These are phyloP conservation scores for Drosophila nr. medialis DNA, from an alignment of 2,888 invertebrate genomes.

Conservation along the genomic window DNA sequence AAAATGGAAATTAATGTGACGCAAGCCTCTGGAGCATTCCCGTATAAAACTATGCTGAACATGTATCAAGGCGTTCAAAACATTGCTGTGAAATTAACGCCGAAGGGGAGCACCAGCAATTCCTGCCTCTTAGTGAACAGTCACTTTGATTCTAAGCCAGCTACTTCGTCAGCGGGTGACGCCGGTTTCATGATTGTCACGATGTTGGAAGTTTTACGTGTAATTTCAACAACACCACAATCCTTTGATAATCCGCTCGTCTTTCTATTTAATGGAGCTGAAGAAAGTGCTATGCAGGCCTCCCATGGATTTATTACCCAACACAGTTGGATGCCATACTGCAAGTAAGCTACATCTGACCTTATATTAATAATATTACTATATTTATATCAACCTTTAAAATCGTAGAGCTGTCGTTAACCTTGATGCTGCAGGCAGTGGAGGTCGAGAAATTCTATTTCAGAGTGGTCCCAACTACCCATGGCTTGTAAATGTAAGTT, in stretches of 20 bases:
- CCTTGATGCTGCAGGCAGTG: slow-evolving; percentile 95
- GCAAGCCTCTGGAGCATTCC: slow-evolving; percentile 69
- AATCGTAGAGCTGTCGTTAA: slow-evolving; percentile 90
- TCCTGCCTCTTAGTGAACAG: no score
- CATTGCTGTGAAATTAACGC: slow-evolving; percentile 75
- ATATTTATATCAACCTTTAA: no score
- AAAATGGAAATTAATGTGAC: slow-evolving; percentile 80
- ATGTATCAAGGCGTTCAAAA: slow-evolving; percentile 82
- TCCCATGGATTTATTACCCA: slow-evolving; percentile 89
- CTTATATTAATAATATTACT: no score
- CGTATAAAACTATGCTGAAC: slow-evolving; percentile 55
- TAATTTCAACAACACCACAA: slow-evolving; percentile 81
- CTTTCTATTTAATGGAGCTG: slow-evolving; percentile 89
- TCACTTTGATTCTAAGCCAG: slow-evolving; percentile 93
- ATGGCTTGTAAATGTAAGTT: slow-evolving; percentile 85
- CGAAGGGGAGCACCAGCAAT: no score
- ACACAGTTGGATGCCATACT: slow-evolving; percentile 92
- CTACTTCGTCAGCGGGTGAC: slow-evolving; percentile 87
- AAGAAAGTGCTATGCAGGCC: slow-evolving; percentile 88
- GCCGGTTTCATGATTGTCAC: slow-evolving; percentile 87
- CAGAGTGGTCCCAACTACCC: slow-evolving; percentile 92
- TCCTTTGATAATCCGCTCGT: slow-evolving; percentile 86
- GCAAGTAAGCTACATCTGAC: slow-evolving; percentile 79
- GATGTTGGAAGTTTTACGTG: slow-evolving; percentile 87
- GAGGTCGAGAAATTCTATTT: slow-evolving; percentile 94